Evolutionary conservation across 2,113 vertebrate species (phyloP).

Genomic region (Dolichallabes microphthalmus): DNA sequence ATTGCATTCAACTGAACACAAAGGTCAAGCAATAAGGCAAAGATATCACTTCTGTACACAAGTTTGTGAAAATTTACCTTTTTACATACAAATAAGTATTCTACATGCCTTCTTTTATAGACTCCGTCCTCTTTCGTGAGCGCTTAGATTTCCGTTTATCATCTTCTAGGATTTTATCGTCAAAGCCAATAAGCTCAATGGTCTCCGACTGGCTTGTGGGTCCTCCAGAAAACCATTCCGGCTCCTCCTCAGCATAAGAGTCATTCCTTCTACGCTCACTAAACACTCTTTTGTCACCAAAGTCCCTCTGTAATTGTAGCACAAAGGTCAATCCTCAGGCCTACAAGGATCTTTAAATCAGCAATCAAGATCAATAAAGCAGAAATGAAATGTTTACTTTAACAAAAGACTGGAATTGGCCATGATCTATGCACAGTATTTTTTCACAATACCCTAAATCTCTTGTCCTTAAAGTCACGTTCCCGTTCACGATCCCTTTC

Average conservation of each 20-base stretch:
- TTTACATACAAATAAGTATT: background rate
- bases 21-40: background rate
- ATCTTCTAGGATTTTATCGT: constrained; percentile 93
- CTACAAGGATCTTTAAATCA: background rate
- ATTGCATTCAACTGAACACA: constrained; percentile 80
- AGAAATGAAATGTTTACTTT: background rate
- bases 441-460: constrained; percentile 82
- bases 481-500: constrained; percentile 89
- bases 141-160: constrained; percentile 88
- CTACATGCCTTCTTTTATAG: constrained; percentile 83
- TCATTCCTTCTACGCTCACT: constrained; percentile 94
- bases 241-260: constrained; percentile 95
- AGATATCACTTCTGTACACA: background rate
- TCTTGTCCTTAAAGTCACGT: constrained; percentile 93
- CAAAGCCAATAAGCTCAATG: constrained; percentile 95
- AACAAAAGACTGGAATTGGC: background rate
- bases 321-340: background rate
- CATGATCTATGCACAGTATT: background rate
- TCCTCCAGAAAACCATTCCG: constrained; percentile 96
- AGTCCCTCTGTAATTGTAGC: constrained; percentile 80
- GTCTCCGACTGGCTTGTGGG: constrained; percentile 98
- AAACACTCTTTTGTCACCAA: constrained; percentile 92
- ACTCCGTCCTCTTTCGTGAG: constrained; percentile 79
- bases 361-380: background rate
- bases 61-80: background rate